These are phyloP conservation scores for Astyanax mexicanus DNA, from an alignment of 2,797 vertebrate genomes.

Conservation along the genomic window DNA sequence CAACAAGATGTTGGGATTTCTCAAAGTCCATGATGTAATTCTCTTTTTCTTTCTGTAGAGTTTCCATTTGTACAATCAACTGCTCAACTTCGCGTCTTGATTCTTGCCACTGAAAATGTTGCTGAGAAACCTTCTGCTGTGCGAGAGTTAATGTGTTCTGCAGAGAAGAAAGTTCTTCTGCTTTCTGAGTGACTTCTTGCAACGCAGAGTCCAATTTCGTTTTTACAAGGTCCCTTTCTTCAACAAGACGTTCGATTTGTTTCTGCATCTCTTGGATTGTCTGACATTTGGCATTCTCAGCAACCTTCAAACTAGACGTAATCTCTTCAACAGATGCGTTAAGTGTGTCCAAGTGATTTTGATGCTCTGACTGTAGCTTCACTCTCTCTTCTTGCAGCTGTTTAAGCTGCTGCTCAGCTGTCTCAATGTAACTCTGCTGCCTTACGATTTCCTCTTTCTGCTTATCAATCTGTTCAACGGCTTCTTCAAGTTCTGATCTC, in stretches of 20 bases:
- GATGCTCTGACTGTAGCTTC: slow-evolving; percentile 60
- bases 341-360: slow-evolving; percentile 60
- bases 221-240: slow-evolving; percentile 67
- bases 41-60: slow-evolving; percentile 73
- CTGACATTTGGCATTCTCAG: slow-evolving; percentile 58
- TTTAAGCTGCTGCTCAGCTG: slow-evolving; percentile 46
- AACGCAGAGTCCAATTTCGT: slow-evolving; percentile 65
- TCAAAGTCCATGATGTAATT: slow-evolving; percentile 58
- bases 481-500: slow-evolving; percentile 68
- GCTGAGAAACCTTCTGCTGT: slow-evolving; percentile 64
- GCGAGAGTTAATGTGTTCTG: slow-evolving; percentile 56
- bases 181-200: slow-evolving; percentile 68
- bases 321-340: slow-evolving; percentile 60
- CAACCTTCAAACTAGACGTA: slow-evolving; percentile 54
- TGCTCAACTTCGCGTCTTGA: slow-evolving; percentile 58
- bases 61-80: slow-evolving; percentile 69
- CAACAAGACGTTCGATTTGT: slow-evolving; percentile 57
- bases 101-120: slow-evolving; percentile 49
- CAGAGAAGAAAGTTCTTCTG: slow-evolving; percentile 66
- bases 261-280: slow-evolving; percentile 51
- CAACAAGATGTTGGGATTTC: slow-evolving; percentile 69
- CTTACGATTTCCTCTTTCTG: slow-evolving; percentile 56
- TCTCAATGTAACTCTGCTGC: slow-evolving; percentile 9
- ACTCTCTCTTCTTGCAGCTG: slow-evolving; percentile 52
- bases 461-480: slow-evolving; percentile 56